Conservation (phyloP, 2,113 vertebrate species). For the Megaleporinus macrocephalus region DNA sequence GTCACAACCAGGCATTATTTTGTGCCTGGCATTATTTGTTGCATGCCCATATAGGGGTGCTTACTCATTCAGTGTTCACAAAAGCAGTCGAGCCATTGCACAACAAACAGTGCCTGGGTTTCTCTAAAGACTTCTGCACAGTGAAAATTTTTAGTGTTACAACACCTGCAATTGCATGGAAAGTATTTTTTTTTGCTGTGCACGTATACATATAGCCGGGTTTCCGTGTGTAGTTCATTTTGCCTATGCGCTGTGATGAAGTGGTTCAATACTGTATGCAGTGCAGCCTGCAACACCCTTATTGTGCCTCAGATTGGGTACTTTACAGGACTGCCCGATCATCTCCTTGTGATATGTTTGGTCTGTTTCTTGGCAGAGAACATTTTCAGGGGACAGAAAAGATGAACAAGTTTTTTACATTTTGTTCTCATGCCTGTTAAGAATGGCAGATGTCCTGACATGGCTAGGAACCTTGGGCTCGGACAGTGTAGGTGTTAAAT, state of each 20-base stretch:
- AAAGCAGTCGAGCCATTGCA: neutral
- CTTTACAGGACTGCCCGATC: neutral
- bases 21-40: constrained; percentile 29
- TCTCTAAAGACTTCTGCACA: neutral
- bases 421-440: neutral
- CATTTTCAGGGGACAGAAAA: neutral
- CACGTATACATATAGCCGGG: neutral
- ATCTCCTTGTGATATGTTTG: neutral
- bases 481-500: neutral
- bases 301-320: constrained; percentile 3
- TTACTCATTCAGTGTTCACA: constrained; percentile 1
- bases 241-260: neutral
- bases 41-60: neutral
- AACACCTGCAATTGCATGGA: neutral
- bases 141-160: neutral
- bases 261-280: constrained; percentile 28
- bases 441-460: neutral
- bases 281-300: constrained; percentile 19
- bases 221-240: neutral
- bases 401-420: neutral
- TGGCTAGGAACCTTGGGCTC: neutral
- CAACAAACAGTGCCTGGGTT: neutral
- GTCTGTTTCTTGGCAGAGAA: neutral
- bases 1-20: neutral
- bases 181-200: neutral